Evolutionary conservation across 2,888 invertebrate genomes (phyloP), one percentile per base, ranked within the genome.

Genomic region (Hoplodrina ambigua): DNA sequence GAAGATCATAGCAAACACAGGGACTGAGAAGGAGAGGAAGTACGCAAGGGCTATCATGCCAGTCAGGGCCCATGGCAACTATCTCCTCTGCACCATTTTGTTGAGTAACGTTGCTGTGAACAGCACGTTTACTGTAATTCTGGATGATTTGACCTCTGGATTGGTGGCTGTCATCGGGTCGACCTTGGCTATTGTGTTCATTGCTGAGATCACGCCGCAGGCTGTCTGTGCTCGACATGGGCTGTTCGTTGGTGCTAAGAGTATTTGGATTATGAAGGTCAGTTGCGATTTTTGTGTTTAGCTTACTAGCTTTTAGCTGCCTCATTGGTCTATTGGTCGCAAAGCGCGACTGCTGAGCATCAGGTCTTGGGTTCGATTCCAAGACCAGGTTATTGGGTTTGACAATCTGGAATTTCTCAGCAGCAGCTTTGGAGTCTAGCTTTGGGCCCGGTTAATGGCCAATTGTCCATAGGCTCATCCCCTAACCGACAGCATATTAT

Each of bases 181-280:
- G 2, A 99, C 99, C 1, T 88, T 99, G 86, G 98, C 98, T 60
- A 99, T 99, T 87, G 99, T 99, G 79, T 97, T 99, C 75, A 98
- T 99, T 90, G 99, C 99, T 84, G 99, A 99, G 96, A 99, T 99
- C 85, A 98, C 99, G 53, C 99, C 99, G 0, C 98, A 98, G 91
- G 99, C 99, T 15, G 97, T 99, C 72, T 99, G 99, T 89, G 99
- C 99, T 0, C 96, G 99, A 41, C 98, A 99, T 90, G 99, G 99
- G 0, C 94, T 99, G 75, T 97, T 98, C 2, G 97, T 99, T 65
- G 99, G 99, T 30, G 99, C 99, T 1, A 98, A 98, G 92, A 99
- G 99, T 69, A 98, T 99, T 80, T 97, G 97, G 95, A 97, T 99
- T 71, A 99, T 99, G 83, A 98, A 98, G 96, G 95, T 95, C 17